Percentiles rank a stretch among this genome's conserved stretches.
phyloP scores from a whole-genome alignment of 2,888 invertebrate species.

The Xestoiulus laeticollis region DNA sequence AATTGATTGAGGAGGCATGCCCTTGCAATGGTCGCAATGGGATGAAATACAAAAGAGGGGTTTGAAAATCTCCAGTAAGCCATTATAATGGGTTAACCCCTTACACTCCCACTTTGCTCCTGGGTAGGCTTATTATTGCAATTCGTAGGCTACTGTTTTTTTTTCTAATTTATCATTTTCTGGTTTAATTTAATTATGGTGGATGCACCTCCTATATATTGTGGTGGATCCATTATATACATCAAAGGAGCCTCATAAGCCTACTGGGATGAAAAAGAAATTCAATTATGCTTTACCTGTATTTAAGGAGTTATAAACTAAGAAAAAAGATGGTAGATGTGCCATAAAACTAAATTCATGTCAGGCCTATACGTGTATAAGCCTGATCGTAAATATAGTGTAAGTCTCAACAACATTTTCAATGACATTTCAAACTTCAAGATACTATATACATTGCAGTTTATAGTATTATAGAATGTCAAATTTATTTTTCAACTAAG shows the following conservation, averaged over 20 bases:
- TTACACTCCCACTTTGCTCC: neutral
- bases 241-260: neutral
- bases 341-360: neutral
- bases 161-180: neutral
- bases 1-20: neutral
- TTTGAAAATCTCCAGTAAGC: neutral
- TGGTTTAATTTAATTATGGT: neutral
- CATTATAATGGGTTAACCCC: neutral
- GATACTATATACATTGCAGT: too few species aligned
- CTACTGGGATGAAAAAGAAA: neutral
- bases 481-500: too few species aligned
- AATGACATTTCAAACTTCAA: neutral
- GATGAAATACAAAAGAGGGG: neutral
- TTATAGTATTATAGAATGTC: too few species aligned
- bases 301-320: neutral
- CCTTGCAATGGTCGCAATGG: neutral
- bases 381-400: neutral
- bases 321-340: neutral
- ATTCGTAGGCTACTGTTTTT: neutral
- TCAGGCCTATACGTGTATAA: neutral
- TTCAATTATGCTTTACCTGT: neutral
- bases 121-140: neutral
- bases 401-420: neutral
- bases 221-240: too few species aligned
- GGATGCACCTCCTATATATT: too few species aligned